Base-by-base conservation (phyloP, 1,140 invertebrate genomes). In the Lysiphlebus fabarum region DNA sequence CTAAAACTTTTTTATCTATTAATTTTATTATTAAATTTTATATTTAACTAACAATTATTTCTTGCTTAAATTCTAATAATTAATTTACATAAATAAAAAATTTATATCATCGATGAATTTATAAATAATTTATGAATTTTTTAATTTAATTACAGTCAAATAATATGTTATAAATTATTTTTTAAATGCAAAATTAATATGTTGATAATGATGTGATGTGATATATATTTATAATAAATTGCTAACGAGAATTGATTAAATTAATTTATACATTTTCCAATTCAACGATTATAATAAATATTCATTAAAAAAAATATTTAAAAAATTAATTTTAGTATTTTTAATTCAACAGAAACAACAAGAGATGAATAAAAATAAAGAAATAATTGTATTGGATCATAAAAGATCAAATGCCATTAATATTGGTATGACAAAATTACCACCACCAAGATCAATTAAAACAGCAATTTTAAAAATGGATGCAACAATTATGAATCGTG, bases 401-500 rank as follows among this genome's bases (percentile, higher is more conserved):
- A 99, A 99, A 74, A 83, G 98, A 63, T 99, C 96, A 3, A 99
- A 99, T 79, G 95, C 95, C 9, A 99, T 99, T 65, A 99, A 99
- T 76, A 99, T 99, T 70, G 95, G 95, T n/a, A 93, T 99, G 88
- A 99, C 96, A 8, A 98, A 98, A 75, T 80, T 99, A 63, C 97
- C 98, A 33, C 96, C 95, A 6, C 92, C 96, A 4, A 85, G 96
- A 58, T 94, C 95, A 4, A 99, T 99, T 60, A 99, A 98, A 77
- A 92, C 93, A 26, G 97, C 96, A 50, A 99, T 99, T 66, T 81
- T 99, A 65, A 99, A 99, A 82, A 99, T 99, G 95, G 98, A 99
- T 76, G 90, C 91, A 1, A 95, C 95, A 0, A 96, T 99, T 55
- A 95, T 99, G 81, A 99, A 97, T 67, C 84, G 96, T 68, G 98